Evolutionary conservation across 2,888 invertebrate species (phyloP).

Genomic region (Limnephilus auricula): DNA sequence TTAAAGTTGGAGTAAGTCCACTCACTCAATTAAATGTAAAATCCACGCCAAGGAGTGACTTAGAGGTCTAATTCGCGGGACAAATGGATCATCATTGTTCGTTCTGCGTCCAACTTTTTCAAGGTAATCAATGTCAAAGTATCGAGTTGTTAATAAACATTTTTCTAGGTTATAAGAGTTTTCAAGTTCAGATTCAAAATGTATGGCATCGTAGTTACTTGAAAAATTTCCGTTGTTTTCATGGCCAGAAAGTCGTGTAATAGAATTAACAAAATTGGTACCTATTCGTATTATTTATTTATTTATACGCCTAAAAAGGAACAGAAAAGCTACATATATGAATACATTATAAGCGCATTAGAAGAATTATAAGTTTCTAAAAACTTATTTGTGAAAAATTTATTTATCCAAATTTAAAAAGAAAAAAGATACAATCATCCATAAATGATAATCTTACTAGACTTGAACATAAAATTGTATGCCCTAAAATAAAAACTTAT

Average conservation of each 20-base stretch:
- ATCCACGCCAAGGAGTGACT: constrained; percentile 60
- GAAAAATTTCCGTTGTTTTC: neutral
- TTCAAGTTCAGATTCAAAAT: neutral
- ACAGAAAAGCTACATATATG: no score
- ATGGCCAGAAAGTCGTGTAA: neutral
- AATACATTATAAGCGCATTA: no score
- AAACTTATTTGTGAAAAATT: no score
- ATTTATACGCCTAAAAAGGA: no score
- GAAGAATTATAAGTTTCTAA: no score
- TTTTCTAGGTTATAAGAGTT: neutral
- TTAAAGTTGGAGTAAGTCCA: neutral
- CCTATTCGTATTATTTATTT: no score
- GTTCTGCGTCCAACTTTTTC: constrained; percentile 42
- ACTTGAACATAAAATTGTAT: no score
- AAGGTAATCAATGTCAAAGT: constrained; percentile 34
- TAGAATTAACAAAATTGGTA: no score
- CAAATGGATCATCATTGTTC: constrained; percentile 60
- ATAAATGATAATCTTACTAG: no score
- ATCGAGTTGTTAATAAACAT: neutral
- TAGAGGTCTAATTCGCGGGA: constrained; percentile 54
- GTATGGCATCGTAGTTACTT: neutral
- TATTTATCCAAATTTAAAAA: no score
- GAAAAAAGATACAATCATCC: no score
- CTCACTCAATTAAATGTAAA: constrained; percentile 60
- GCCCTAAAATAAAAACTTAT: no score